Evolutionary conservation across 1,140 invertebrate species (phyloP).

Genomic region (Nautilus pompilius): DNA sequence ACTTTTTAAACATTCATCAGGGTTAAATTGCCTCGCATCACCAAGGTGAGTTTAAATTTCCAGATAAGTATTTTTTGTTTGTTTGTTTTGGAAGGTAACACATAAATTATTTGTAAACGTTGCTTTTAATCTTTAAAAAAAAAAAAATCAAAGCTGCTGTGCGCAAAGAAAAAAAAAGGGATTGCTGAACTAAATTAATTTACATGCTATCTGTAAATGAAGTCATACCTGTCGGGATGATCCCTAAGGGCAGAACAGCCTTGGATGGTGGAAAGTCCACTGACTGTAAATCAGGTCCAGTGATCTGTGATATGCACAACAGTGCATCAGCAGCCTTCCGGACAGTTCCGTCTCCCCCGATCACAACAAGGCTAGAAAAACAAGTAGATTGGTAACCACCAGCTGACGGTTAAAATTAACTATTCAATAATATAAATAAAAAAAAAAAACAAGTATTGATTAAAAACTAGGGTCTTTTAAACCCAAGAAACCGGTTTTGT

Average conservation of each 20-base stretch:
- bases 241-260: constrained; percentile 33
- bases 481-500: too few species aligned
- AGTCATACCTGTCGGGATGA: constrained; percentile 44
- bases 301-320: constrained; percentile 30
- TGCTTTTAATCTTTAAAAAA: background rate
- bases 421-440: too few species aligned
- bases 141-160: background rate
- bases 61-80: too few species aligned
- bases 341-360: constrained; percentile 51
- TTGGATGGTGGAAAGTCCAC: constrained; percentile 24
- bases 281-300: constrained; percentile 32
- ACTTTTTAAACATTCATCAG: too few species aligned
- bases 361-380: constrained; percentile 34
- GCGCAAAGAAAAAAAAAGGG: background rate
- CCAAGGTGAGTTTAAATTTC: too few species aligned
- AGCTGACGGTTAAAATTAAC: too few species aligned
- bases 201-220: background rate
- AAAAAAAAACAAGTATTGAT: too few species aligned
- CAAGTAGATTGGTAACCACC: too few species aligned
- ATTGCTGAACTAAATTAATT: background rate
- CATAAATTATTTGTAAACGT: too few species aligned
- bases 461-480: too few species aligned
- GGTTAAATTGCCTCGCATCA: too few species aligned
- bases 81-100: too few species aligned
- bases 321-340: constrained; percentile 38